Percentiles rank a stretch among this genome's conserved stretches.
Evolutionary conservation across 30 jellyfish, hydroid and myxozoan species (phyloP).

Genomic region (Hydra vulgaris): DNA sequence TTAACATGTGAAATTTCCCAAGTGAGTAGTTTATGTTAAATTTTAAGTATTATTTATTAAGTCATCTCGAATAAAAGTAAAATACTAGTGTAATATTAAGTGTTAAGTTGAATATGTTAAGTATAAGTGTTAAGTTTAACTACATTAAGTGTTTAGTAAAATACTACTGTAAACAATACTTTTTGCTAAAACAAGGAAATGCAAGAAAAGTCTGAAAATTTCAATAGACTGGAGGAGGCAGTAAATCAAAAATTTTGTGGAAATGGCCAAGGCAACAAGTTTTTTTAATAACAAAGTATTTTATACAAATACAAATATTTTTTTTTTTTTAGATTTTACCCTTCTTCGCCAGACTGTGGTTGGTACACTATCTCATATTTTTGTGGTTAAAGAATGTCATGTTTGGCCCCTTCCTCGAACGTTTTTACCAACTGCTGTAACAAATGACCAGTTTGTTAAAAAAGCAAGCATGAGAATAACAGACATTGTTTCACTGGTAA

Average conservation of each 20-base stretch:
- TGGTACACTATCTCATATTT: constrained; percentile 50
- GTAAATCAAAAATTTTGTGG: neutral
- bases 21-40: neutral
- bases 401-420: constrained; percentile 86
- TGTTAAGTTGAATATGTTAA: neutral
- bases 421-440: constrained; percentile 47
- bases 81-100: neutral
- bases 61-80: neutral
- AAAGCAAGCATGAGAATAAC: constrained; percentile 35
- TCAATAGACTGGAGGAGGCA: too few species aligned
- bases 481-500: constrained; percentile 45
- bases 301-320: neutral
- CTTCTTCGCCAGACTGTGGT: constrained; percentile 6
- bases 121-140: neutral
- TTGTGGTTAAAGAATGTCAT: constrained; percentile 65
- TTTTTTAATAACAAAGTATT: too few species aligned
- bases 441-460: constrained; percentile 36
- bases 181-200: neutral
- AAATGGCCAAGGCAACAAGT: too few species aligned
- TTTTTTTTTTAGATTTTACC: neutral
- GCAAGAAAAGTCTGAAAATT: neutral
- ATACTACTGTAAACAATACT: neutral
- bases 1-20: neutral
- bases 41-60: neutral
- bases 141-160: neutral